Evolutionary conservation across 1,140 invertebrate species (phyloP).

Genomic region (Helicoverpa zea): DNA sequence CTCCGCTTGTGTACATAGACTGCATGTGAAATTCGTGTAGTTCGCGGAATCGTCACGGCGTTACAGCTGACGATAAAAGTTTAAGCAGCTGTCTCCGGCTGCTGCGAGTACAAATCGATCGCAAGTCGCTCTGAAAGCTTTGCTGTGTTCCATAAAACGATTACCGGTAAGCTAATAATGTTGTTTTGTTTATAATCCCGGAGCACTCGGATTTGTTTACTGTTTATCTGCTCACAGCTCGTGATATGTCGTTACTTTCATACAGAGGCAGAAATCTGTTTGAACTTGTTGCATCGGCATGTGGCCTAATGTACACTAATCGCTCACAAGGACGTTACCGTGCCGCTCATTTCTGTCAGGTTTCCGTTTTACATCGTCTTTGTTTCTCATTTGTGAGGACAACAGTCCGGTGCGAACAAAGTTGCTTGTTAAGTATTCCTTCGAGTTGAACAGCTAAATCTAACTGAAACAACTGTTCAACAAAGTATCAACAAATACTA

Average conservation of each 20-base stretch:
- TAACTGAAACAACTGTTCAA: constrained; percentile 26
- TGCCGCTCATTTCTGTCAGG: neutral
- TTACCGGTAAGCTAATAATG: constrained; percentile 34
- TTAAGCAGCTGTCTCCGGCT: neutral
- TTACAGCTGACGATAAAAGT: constrained; percentile 19
- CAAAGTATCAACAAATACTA: constrained; percentile 27
- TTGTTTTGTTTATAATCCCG: constrained; percentile 6
- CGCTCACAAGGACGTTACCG: neutral
- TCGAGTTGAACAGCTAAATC: constrained; percentile 30
- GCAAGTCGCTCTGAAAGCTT: constrained; percentile 28
- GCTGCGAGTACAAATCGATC: constrained; percentile 14
- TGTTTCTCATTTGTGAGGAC: constrained; percentile 8
- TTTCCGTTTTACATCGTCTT: neutral
- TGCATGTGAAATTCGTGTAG: neutral
- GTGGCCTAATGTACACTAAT: too few species aligned
- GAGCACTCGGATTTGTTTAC: neutral
- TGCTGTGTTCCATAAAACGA: constrained; percentile 33
- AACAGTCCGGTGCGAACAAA: constrained; percentile 17
- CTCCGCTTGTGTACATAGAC: too few species aligned
- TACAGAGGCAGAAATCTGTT: too few species aligned
- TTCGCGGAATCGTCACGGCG: neutral
- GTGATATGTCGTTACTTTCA: too few species aligned
- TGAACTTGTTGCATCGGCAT: too few species aligned
- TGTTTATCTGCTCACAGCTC: neutral
- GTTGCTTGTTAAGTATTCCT: constrained; percentile 36